These are phyloP conservation scores for Galleria mellonella DNA, from an alignment of 1,140 invertebrate species.

Conservation along the genomic window DNA sequence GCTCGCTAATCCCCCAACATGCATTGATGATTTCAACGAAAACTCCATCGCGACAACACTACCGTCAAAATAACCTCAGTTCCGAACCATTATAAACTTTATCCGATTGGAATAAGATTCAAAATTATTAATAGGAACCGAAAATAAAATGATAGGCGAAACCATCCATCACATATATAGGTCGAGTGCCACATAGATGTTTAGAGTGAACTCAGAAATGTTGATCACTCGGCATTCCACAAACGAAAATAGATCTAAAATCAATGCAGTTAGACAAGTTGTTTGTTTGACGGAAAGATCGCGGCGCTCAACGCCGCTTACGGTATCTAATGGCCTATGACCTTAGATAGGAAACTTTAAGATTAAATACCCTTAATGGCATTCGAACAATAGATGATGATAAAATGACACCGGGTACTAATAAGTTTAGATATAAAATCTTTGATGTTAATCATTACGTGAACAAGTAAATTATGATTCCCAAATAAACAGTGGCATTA, in stretches of 20 bases:
- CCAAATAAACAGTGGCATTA: no score
- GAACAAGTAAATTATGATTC: no score
- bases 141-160: slow-evolving; percentile 27
- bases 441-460: no score
- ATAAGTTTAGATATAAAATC: no score
- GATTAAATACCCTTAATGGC: slow-evolving; percentile 22
- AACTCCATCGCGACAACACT: no score
- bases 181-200: slow-evolving; percentile 35
- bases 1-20: no score
- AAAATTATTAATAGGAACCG: slow-evolving; percentile 19
- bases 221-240: slow-evolving; percentile 5
- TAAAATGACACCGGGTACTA: no score
- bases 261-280: no score
- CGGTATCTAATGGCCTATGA: slow-evolving; percentile 49
- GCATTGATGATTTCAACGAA: no score
- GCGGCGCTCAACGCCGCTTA: slow-evolving; percentile 19
- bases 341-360: slow-evolving; percentile 38
- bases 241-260: no score
- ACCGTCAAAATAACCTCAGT: slow-evolving; percentile 1
- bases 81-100: no score
- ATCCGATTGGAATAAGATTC: background rate
- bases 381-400: no score
- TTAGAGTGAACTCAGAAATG: slow-evolving; percentile 18
- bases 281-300: slow-evolving; percentile 15
- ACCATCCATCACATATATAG: slow-evolving; percentile 41